Percentiles rank a stretch among this genome's conserved stretches.
phyloP scores from a whole-genome alignment of 2,888 invertebrate genomes.

The Ochropleura leucogaster region DNA sequence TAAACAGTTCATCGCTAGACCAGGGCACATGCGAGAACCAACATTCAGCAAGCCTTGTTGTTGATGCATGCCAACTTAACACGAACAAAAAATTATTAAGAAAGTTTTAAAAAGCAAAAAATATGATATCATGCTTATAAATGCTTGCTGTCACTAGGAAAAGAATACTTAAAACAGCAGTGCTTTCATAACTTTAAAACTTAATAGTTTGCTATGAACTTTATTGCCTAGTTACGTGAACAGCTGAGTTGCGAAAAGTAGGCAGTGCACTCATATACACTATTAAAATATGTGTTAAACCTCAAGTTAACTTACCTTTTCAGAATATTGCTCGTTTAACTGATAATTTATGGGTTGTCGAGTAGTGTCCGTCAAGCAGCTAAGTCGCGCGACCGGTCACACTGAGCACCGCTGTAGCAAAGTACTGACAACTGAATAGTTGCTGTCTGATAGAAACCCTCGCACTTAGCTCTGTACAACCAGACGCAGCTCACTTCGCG shows the following conservation, averaged over 20 bases:
- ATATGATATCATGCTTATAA: slow-evolving; percentile 41
- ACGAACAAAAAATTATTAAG: slow-evolving; percentile 74
- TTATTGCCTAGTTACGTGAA: slow-evolving; percentile 68
- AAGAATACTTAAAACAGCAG: slow-evolving; percentile 24
- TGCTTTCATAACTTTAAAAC: slow-evolving; percentile 52
- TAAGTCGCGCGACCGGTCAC: slow-evolving; percentile 40
- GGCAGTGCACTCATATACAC: slow-evolving; percentile 24
- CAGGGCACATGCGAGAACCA: slow-evolving; percentile 92
- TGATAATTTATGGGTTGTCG: slow-evolving; percentile 33
- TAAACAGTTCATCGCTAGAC: slow-evolving; percentile 92
- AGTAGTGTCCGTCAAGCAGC: slow-evolving; percentile 42
- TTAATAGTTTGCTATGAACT: slow-evolving; percentile 65
- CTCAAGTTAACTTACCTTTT: slow-evolving; percentile 54
- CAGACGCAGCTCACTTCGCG: slow-evolving; percentile 78
- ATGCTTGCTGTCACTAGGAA: slow-evolving; percentile 36
- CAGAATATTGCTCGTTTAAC: slow-evolving; percentile 29
- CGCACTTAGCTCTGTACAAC: slow-evolving; percentile 42
- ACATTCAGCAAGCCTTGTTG: slow-evolving; percentile 89
- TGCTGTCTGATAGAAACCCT: slow-evolving; percentile 51
- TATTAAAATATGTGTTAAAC: slow-evolving; percentile 9
- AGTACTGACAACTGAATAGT: slow-evolving; percentile 63
- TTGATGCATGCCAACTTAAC: slow-evolving; percentile 90
- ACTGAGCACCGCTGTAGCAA: slow-evolving; percentile 60
- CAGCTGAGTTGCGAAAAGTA: slow-evolving; percentile 62
- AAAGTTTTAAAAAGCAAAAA: slow-evolving; percentile 71